Percentiles rank a stretch among this genome's conserved stretches.
Evolutionary conservation across 2,113 vertebrate genomes (phyloP).

Genomic region (Datnioides undecimradiatus): DNA sequence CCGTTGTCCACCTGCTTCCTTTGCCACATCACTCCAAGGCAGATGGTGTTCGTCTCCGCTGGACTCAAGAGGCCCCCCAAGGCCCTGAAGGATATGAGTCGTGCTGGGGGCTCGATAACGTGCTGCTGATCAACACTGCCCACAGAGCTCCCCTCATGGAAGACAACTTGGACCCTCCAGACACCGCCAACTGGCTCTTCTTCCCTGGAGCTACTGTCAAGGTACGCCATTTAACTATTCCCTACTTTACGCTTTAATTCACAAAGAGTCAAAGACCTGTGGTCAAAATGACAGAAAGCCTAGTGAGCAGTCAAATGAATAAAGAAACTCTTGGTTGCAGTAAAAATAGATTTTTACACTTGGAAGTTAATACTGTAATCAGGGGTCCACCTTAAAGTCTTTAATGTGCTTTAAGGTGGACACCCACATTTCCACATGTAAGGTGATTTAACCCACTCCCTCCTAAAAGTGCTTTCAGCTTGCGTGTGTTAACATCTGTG

Average conservation of each 20-base stretch:
- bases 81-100: constrained; percentile 94
- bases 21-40: constrained; percentile 88
- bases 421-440: neutral
- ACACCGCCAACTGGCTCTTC: constrained; percentile 99
- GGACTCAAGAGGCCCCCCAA: constrained; percentile 90
- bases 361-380: neutral
- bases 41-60: constrained; percentile 89
- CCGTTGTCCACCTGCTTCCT: constrained; percentile 93
- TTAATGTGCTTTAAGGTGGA: too few relatives aligned
- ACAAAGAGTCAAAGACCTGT: neutral
- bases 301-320: neutral
- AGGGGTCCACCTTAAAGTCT: neutral
- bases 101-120: constrained; percentile 97
- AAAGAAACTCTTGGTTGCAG: neutral
- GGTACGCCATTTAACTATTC: constrained; percentile 77
- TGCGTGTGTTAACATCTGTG: constrained; percentile 9
- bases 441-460: neutral
- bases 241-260: neutral
- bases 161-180: constrained; percentile 93
- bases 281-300: neutral
- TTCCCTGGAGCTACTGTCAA: constrained; percentile 98
- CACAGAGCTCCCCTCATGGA: constrained; percentile 91
- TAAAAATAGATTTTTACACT: neutral
- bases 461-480: neutral
- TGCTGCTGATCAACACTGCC: constrained; percentile 93